Base-by-base conservation (phyloP, 2,113 vertebrate genomes). In the Chaenogobius annularis region DNA sequence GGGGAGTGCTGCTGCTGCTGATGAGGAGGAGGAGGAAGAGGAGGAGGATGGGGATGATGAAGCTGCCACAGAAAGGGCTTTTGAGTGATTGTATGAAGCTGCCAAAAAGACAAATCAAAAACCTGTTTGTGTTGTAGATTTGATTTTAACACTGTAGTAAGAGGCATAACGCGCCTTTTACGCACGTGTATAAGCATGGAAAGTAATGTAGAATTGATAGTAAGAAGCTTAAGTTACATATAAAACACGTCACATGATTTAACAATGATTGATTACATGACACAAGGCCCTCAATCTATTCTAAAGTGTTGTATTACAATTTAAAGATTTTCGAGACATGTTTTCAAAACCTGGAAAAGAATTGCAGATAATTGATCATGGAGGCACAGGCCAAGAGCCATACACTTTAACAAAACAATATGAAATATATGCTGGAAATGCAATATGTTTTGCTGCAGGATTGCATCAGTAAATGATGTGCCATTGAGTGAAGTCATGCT, bases 61-160 rank as follows among this genome's bases (percentile, higher is more conserved):
- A 82, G 85, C 76, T 67, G 76, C 62, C 11, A 44, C 56, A 48
- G 19, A 56, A 73, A 76, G 54, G 54, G 50, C 71, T 47, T 71
- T 65, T 75, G 68, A 61, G 19, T 64, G 52, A 69, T 73, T 71
- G 74, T 81, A 64, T 75, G 70, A 81, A 83, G 31, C 63, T 47
- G 85, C 71, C 40, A 22, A 73, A 75, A 69, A 71, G 78, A 72
- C 37, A 66, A 73, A 81, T 68, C 65, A 71, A 80, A 77, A 59
- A 87, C 84, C 85, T 88, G 87, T 86, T 85, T 77, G 74, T 72
- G 47, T 31, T 14, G 37, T 26, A 17, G 59, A 72, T 52, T 63
- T 63, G 61, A 63, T 63, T 63, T 62, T n/a, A 63, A 63, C 17
- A 5, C 35, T 40, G 19, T 5, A 15, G n/a, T 4, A 46, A 46